Evolutionary conservation across 2,888 invertebrate species (phyloP), one percentile per base, ranked within the genome.

Genomic region (Meganola albula): DNA sequence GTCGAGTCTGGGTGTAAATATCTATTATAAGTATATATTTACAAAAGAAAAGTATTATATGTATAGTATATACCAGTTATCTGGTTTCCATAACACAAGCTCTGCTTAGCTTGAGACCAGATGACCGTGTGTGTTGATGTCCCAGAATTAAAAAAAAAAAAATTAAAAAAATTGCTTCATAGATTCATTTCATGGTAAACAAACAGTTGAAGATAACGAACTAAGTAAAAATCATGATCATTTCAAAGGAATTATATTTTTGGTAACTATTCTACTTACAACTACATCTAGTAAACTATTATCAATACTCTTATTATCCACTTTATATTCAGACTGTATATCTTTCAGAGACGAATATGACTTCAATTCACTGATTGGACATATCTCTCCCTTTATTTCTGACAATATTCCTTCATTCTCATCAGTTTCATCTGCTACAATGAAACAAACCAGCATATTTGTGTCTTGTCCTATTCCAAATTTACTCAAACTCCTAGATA

Each of bases 231-330:
- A 20, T n/a, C 7, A 20, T 5, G 20, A n/a, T 20, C 20, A 20
- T n/a, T 20, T 20, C 8, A 20, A 34, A 38, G 77, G 74, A 24
- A 88, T 68, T 72, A 89, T 87, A 52, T 88, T 88, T 65, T 92
- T 92, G 4, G 88, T 88, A 12, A 88, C 89, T 65, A 93, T 92
- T 66, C 89, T 89, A 56, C 89, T 91, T 8, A 92, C 79, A 56
- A 93, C 74, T 2, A 89, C 79, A 69, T 92, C 88, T 14, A 89
- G 59, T 26, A 91, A 50, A 34, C 63, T 49, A 10, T 50, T 42
- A 24, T 67, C 55, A 31, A 71, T 53, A 55, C 89, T 88, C 1
- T 76, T 53, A 30, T 87, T 83, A 28, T 77, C 82, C 31, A 92
- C 77, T 68, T 90, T 90, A 53, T 92, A 93, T 4, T 64, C 68